Evolutionary conservation across 2,888 invertebrate species (phyloP).

Genomic region (Sipha maydis): DNA sequence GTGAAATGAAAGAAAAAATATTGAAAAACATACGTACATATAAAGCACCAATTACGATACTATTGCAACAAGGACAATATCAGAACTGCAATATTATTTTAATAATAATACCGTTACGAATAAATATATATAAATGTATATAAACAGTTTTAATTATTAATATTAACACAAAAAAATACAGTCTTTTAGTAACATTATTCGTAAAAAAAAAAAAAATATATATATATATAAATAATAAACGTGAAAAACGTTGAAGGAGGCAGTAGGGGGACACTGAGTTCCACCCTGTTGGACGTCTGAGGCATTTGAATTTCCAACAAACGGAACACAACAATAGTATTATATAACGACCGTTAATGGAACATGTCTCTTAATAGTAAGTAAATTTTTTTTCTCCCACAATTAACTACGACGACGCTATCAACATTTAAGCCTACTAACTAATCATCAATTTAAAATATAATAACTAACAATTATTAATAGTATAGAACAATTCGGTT

Average conservation of each 20-base stretch:
- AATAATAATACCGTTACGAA: slow-evolving; percentile 30
- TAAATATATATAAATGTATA: slow-evolving; percentile 53
- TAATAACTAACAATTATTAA: slow-evolving; percentile 22
- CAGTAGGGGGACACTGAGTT: not conserved
- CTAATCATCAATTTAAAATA: not conserved
- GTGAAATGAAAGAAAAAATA: slow-evolving; percentile 13
- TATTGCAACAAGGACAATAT: slow-evolving; percentile 48
- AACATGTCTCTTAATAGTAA: not conserved
- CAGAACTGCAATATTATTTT: slow-evolving; percentile 42
- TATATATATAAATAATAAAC: slow-evolving; percentile 14
- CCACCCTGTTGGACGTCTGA: not conserved
- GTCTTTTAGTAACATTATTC: slow-evolving; percentile 59
- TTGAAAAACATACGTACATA: not conserved
- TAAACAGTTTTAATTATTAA: slow-evolving; percentile 42
- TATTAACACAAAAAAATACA: slow-evolving; percentile 60
- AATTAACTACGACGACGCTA: slow-evolving; percentile 4
- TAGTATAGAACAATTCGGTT: slow-evolving; percentile 31
- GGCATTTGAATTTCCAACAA: not conserved
- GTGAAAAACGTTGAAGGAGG: not conserved
- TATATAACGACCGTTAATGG: no score
- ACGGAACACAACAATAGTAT: not conserved
- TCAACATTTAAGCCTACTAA: not conserved
- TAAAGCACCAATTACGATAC: slow-evolving; percentile 56
- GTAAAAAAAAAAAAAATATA: slow-evolving; percentile 16
- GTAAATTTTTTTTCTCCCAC: not conserved